Evolutionary conservation across 2,797 vertebrate genomes (phyloP).

Genomic region (Trachops cirrhosus): DNA sequence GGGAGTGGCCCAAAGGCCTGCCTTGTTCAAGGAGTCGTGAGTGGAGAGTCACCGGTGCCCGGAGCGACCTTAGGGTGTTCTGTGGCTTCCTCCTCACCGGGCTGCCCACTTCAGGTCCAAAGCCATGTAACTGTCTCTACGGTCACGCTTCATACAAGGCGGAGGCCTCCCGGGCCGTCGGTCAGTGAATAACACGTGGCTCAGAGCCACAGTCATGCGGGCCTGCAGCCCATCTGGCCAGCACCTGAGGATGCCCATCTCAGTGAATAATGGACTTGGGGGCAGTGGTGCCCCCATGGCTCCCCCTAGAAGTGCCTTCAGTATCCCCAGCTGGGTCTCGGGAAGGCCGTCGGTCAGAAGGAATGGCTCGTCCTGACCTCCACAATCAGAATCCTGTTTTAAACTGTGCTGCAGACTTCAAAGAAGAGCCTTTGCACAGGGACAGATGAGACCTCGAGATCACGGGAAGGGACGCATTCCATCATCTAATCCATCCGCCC

Average conservation of each 20-base stretch:
- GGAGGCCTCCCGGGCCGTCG: neutral
- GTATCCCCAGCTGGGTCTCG: neutral
- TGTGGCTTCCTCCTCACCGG: neutral
- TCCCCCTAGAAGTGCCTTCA: neutral
- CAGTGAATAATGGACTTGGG: too few species aligned
- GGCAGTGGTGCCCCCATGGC: fast-evolving
- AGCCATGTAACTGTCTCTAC: neutral
- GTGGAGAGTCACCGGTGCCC: neutral
- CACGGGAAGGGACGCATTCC: neutral
- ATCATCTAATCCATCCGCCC: neutral
- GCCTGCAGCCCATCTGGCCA: too few species aligned
- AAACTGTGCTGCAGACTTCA: neutral
- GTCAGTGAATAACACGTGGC: neutral
- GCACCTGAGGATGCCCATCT: neutral
- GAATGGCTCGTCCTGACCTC: neutral
- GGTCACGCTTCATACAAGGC: neutral
- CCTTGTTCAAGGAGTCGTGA: neutral
- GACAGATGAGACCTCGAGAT: neutral
- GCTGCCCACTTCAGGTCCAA: neutral
- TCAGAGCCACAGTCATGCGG: neutral
- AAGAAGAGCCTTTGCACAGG: neutral
- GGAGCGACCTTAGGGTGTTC: neutral
- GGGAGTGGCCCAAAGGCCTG: neutral
- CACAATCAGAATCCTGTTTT: neutral
- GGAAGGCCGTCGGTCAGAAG: neutral